These are phyloP conservation scores for Kradibia gibbosae DNA, from an alignment of 1,140 invertebrate species.

Conservation along the genomic window DNA sequence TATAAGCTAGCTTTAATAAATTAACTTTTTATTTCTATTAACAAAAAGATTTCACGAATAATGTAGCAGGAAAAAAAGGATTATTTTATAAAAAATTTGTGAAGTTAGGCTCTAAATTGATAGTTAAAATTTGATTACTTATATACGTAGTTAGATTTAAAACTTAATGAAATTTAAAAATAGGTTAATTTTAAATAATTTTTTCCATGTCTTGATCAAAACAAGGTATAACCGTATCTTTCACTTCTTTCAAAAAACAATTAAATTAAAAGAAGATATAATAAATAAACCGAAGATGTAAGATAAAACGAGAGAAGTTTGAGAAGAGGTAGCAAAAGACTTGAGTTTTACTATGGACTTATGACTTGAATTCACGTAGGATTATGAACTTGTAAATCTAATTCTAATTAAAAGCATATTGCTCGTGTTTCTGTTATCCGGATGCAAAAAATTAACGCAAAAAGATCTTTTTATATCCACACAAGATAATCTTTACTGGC, in stretches of 20 bases:
- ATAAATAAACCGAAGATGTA: not conserved
- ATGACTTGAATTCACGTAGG: conserved; percentile 44
- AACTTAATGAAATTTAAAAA: conserved; percentile 41
- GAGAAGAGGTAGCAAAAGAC: not conserved
- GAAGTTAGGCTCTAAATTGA: too few species aligned
- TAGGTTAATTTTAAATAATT: conserved; percentile 43
- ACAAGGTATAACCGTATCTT: not conserved
- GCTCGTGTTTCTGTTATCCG: conserved; percentile 62
- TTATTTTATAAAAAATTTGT: too few species aligned
- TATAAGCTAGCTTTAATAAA: too few species aligned
- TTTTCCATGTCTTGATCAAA: conserved; percentile 19
- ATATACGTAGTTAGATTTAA: conserved; percentile 43
- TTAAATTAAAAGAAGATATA: not conserved
- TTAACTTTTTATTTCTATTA: too few species aligned
- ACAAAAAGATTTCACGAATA: too few species aligned
- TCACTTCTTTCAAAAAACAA: not conserved
- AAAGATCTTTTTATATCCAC: conserved; percentile 64
- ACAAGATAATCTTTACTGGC: conserved; percentile 35
- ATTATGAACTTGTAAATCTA: not conserved
- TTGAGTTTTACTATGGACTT: not conserved
- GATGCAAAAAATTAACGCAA: conserved; percentile 64
- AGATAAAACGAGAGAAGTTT: not conserved
- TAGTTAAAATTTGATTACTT: too few species aligned
- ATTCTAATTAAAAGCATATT: conserved; percentile 63
- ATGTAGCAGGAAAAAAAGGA: too few species aligned